Evolutionary conservation across 1,140 invertebrate genomes (phyloP).

Genomic region (Orussus abietinus): DNA sequence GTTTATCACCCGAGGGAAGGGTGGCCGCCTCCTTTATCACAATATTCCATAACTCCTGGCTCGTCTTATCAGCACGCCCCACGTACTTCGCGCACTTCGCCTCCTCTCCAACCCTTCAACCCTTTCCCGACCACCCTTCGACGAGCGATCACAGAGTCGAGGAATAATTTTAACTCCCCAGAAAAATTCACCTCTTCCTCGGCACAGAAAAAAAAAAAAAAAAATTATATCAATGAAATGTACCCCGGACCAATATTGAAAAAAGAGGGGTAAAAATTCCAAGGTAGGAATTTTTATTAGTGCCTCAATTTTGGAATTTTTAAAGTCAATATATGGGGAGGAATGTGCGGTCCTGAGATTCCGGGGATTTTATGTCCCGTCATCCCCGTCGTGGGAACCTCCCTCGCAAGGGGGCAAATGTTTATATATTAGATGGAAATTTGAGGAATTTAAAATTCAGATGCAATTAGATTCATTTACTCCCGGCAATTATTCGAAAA

Average conservation of each 20-base stretch:
- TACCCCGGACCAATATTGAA: too few species aligned
- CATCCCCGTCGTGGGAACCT: background rate
- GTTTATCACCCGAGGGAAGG: conserved; percentile 31
- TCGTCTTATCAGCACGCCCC: conserved; percentile 31
- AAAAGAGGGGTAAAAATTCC: too few species aligned
- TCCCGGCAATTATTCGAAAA: conserved; percentile 39
- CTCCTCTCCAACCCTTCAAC: background rate
- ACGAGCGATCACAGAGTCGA: too few species aligned
- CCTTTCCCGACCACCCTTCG: too few species aligned
- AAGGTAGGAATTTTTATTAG: too few species aligned
- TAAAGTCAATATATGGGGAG: too few species aligned
- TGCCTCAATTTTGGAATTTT: too few species aligned
- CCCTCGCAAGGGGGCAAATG: background rate
- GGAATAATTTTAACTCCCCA: too few species aligned
- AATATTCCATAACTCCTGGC: conserved; percentile 32
- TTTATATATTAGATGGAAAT: conserved; percentile 46
- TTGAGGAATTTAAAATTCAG: conserved; percentile 43
- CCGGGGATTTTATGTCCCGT: conserved; percentile 11
- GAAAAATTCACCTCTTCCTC: background rate
- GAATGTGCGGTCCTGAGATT: too few species aligned
- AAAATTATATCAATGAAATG: too few species aligned
- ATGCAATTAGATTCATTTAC: conserved; percentile 50
- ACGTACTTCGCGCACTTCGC: conserved; percentile 16
- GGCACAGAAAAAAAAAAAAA: too few species aligned
- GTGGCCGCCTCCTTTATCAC: conserved; percentile 32